These are phyloP conservation scores for Plutella xylostella DNA, from an alignment of 2,888 invertebrate genomes.

Conservation along the genomic window DNA sequence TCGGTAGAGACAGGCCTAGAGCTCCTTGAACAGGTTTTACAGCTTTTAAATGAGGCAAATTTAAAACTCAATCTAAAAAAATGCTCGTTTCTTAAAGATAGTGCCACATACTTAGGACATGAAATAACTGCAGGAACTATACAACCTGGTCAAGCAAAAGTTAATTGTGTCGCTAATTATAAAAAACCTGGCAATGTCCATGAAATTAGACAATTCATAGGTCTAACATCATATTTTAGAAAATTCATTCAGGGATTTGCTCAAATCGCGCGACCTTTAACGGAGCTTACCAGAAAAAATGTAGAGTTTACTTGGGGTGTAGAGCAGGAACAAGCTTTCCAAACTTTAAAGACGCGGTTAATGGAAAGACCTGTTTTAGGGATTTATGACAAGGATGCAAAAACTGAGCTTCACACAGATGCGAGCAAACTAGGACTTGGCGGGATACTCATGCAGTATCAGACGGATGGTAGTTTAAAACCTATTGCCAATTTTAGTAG, in stretches of 20 bases:
- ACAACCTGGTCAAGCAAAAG: not conserved
- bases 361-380: conserved; percentile 20
- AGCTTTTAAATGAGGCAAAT: no score
- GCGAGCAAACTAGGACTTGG: conserved; percentile 25
- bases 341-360: conserved; percentile 7
- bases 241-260: not conserved
- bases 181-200: not conserved
- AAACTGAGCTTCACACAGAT: conserved; percentile 28
- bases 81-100: no score
- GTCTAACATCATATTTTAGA: not conserved
- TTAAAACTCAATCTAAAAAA: no score
- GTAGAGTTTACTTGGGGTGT: not conserved
- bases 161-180: not conserved
- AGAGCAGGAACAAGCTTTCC: not conserved
- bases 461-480: not conserved
- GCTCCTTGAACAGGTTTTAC: not conserved
- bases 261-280: not conserved
- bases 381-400: conserved; percentile 18
- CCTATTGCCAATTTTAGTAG: conserved; percentile 21
- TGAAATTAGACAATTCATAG: not conserved
- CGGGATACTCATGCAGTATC: conserved; percentile 18
- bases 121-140: not conserved
- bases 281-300: not conserved
- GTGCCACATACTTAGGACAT: not conserved
- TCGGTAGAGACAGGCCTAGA: not conserved